Evolutionary conservation across 2,888 invertebrate genomes (phyloP).

Genomic region (Drosophila mercatorum): DNA sequence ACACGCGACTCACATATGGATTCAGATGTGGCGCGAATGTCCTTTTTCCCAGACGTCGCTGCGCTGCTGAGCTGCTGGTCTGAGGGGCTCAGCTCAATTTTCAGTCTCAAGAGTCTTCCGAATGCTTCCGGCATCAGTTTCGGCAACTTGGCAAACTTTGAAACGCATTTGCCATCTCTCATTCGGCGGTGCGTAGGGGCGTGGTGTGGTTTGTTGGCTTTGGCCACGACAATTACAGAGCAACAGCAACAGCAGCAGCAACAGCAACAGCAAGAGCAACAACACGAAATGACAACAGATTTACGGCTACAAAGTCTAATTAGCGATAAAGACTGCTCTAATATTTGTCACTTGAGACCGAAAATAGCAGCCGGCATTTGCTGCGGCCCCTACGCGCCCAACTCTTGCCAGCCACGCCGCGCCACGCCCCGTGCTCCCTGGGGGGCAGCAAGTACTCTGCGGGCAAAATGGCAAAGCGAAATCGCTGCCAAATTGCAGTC

Average conservation of each 20-base stretch:
- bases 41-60: slow-evolving; percentile 35
- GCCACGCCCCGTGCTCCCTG: background rate
- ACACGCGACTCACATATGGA: slow-evolving; percentile 35
- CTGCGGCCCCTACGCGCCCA: slow-evolving; percentile 10
- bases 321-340: slow-evolving; percentile 81
- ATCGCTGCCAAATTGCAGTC: slow-evolving; percentile 77
- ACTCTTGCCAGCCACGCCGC: background rate
- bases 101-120: slow-evolving; percentile 54
- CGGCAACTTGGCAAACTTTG: slow-evolving; percentile 74
- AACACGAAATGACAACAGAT: slow-evolving; percentile 73
- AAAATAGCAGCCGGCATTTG: slow-evolving; percentile 59
- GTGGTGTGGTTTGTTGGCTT: slow-evolving; percentile 52
- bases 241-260: slow-evolving; percentile 27
- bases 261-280: slow-evolving; percentile 33
- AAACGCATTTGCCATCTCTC: slow-evolving; percentile 69
- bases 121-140: slow-evolving; percentile 74
- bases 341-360: slow-evolving; percentile 81
- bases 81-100: slow-evolving; percentile 33
- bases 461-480: slow-evolving; percentile 48
- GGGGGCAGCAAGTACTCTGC: slow-evolving; percentile 15
- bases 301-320: slow-evolving; percentile 80
- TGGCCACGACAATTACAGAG: slow-evolving; percentile 58
- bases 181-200: slow-evolving; percentile 24
- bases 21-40: slow-evolving; percentile 25
- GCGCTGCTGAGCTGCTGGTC: background rate